Evolutionary conservation across 2,113 vertebrate genomes (phyloP).

Genomic region (Odocoileus virginianus): DNA sequence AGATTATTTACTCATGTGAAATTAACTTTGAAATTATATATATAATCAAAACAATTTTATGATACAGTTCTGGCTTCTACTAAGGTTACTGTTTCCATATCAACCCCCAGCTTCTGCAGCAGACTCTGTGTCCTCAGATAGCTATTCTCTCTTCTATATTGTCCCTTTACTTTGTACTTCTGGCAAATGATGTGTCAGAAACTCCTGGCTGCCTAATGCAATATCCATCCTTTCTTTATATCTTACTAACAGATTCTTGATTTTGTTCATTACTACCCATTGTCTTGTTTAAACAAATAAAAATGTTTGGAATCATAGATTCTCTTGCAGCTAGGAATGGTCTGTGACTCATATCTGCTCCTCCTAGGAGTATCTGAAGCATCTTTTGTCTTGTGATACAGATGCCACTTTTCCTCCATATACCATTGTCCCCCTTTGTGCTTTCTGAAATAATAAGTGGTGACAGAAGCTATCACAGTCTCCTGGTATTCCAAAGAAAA

Average conservation of each 20-base stretch:
- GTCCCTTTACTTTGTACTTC: background rate
- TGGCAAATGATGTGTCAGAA: background rate
- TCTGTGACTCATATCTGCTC: background rate
- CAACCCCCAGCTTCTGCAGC: background rate
- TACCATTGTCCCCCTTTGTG: background rate
- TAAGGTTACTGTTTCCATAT: background rate
- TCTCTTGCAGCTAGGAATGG: background rate
- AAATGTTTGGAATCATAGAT: background rate
- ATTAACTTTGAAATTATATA: background rate
- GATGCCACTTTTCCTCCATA: background rate
- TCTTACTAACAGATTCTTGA: background rate
- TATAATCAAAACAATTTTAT: background rate
- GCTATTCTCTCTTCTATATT: background rate
- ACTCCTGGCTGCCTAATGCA: background rate
- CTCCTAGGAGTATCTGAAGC: background rate
- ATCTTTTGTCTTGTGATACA: background rate
- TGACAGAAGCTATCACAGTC: background rate
- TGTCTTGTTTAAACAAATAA: background rate
- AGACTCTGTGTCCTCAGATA: background rate
- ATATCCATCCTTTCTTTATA: background rate
- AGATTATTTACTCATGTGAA: background rate
- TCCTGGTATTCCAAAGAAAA: background rate
- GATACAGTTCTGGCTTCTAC: background rate
- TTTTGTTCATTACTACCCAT: background rate
- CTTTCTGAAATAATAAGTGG: background rate